These are phyloP conservation scores for Microchrysa polita DNA, from an alignment of 2,888 invertebrate genomes.

Conservation along the genomic window DNA sequence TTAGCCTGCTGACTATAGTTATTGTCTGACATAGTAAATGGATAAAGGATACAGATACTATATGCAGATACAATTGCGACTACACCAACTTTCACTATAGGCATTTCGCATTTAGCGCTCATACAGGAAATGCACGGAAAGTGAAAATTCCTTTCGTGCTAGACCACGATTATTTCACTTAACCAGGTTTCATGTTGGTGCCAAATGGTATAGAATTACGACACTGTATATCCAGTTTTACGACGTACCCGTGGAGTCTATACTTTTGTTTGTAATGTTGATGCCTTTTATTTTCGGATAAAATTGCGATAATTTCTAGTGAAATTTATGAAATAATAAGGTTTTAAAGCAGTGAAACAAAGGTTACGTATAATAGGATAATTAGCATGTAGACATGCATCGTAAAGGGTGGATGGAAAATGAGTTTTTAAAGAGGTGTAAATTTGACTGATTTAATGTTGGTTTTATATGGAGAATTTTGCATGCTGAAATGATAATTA, in stretches of 20 bases:
- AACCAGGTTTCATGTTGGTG: slow-evolving; percentile 12
- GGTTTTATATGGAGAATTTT: too few species aligned
- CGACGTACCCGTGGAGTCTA: too few species aligned
- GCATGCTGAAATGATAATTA: too few species aligned
- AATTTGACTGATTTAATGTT: too few species aligned
- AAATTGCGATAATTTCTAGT: slow-evolving; percentile 24
- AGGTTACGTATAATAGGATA: not conserved
- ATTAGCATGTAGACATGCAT: slow-evolving; percentile 6
- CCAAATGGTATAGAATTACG: slow-evolving; percentile 48
- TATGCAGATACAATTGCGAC: not conserved
- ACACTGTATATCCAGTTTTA: too few species aligned
- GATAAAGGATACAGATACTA: not conserved
- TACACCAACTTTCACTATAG: slow-evolving; percentile 23
- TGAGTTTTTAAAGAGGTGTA: not conserved
- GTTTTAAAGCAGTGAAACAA: not conserved
- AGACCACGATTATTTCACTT: slow-evolving; percentile 36
- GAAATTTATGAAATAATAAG: slow-evolving; percentile 42
- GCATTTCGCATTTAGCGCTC: not conserved
- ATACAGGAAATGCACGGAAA: slow-evolving; percentile 46
- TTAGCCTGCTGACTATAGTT: too few species aligned
- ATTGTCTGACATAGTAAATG: too few species aligned
- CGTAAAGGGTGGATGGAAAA: not conserved
- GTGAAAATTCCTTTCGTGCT: slow-evolving; percentile 49
- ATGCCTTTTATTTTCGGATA: slow-evolving; percentile 47
- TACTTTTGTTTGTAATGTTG: not conserved